Evolutionary conservation across 2,797 vertebrate genomes (phyloP), one percentile per base, ranked within the genome.

Genomic region (Mormyrus hasselquistii): DNA sequence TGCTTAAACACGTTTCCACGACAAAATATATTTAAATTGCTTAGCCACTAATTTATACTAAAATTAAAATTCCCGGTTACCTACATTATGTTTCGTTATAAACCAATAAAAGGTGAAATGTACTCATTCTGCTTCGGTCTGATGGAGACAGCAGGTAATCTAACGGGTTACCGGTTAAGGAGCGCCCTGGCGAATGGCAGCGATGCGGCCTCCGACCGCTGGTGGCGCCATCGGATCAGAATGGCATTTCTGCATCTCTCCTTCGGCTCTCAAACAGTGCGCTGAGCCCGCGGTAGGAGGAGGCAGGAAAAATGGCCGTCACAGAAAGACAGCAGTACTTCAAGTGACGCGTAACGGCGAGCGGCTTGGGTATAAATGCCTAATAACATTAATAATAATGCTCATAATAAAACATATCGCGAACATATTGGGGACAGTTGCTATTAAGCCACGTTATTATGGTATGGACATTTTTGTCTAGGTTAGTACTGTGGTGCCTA

Each of bases 261-360:
- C 41, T 7, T 47, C 76, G 76, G 19, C 10, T 22, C 9, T 12
- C 49, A 47, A 65, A 22, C 25, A 49, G 22, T 10, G 47, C 9
- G 4, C 47, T 50, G 82, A 49, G 44, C 47, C 47, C 22, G 10
- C 83, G 44, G 49, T 50, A 22, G 59, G 57, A 87, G 87, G 87
- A 88, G 82, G 87, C 87, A 44, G 62, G 87, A 89, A 88, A 89
- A 83, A 91, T 91, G 90, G 90, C 88, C 82, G 84, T 88, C 49
- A 89, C 6, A 3, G 38, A 55, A 65, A 73, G 82, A 38, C 47
- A 22, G 89, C 57, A 87, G 86, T 90, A 44, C 89, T n/a, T 86
- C 29, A 14, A 50, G 19, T 82, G 19, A 38, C 25, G 83, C 6
- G 12, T 86, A 38, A 8, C 8, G 3, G n/a, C 38, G 38, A 88